phyloP scores from a whole-genome alignment of 1,140 invertebrate species.

The Zelostemma sp. region DNA sequence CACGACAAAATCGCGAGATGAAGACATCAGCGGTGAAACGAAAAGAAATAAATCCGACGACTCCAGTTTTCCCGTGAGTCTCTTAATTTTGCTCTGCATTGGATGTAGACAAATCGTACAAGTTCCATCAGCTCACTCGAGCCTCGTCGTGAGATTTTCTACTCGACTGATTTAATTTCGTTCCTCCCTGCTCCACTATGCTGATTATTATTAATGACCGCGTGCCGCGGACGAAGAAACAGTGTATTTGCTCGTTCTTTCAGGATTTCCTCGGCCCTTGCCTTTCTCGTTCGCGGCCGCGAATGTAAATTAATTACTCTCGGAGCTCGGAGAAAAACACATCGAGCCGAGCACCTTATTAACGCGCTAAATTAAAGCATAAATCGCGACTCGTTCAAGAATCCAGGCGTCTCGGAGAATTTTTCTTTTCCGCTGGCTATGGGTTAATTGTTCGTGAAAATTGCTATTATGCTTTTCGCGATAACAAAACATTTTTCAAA shows the following conservation, averaged over 20 bases:
- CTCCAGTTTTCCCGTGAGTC: neutral
- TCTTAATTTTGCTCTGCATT: slow-evolving; percentile 20
- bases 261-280: slow-evolving; percentile 20
- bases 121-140: slow-evolving; percentile 16
- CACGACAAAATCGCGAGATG: slow-evolving; percentile 3
- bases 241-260: slow-evolving; percentile 38
- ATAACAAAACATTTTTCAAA: slow-evolving; percentile 2
- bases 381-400: slow-evolving; percentile 50
- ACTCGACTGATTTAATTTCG: slow-evolving; percentile 48
- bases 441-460: slow-evolving; percentile 38
- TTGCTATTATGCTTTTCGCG: slow-evolving; percentile 38
- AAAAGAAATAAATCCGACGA: slow-evolving; percentile 3
- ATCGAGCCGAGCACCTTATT: slow-evolving; percentile 45
- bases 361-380: slow-evolving; percentile 52
- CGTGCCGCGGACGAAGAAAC: slow-evolving; percentile 38
- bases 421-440: slow-evolving; percentile 30
- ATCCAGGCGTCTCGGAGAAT: slow-evolving; percentile 36
- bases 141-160: slow-evolving; percentile 47
- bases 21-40: neutral
- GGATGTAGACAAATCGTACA: slow-evolving; percentile 44
- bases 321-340: slow-evolving; percentile 44
- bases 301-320: slow-evolving; percentile 54
- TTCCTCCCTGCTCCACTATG: slow-evolving; percentile 31
- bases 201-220: slow-evolving; percentile 53
- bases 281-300: slow-evolving; percentile 42